Percentiles rank a stretch among this genome's conserved stretches.
phyloP scores from a whole-genome alignment of 1,140 invertebrate genomes.

The Nylanderia fulva region DNA sequence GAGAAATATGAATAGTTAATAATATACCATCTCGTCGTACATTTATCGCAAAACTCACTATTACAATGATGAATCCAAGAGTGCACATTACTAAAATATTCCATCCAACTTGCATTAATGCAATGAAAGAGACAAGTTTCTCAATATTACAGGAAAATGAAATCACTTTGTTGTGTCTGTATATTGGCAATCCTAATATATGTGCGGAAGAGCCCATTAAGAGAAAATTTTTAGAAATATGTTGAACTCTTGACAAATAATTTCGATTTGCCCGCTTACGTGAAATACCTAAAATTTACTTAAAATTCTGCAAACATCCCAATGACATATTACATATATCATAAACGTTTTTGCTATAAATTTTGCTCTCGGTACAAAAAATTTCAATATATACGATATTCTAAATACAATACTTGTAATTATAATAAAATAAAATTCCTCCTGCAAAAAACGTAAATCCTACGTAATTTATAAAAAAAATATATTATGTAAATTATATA shows the following conservation, averaged over 20 bases:
- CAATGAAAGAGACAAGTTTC: slow-evolving; percentile 8
- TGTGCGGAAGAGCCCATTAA: not conserved
- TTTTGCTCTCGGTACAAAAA: not conserved
- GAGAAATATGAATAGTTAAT: not conserved
- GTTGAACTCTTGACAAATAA: not conserved
- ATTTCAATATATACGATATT: not conserved
- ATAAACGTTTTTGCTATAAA: not conserved
- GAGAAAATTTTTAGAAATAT: not conserved
- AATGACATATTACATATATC: not conserved
- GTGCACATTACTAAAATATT: slow-evolving; percentile 26
- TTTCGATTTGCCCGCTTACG: slow-evolving; percentile 9
- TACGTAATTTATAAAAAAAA: no score
- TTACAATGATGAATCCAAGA: slow-evolving; percentile 8
- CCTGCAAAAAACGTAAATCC: no score
- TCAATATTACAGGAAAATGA: slow-evolving; percentile 9
- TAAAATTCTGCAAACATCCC: not conserved
- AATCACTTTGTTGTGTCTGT: slow-evolving; percentile 21
- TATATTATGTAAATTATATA: no score
- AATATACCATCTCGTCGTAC: not conserved
- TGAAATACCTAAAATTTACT: slow-evolving; percentile 31
- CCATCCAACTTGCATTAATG: slow-evolving; percentile 31
- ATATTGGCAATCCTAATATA: not conserved
- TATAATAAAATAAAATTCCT: not conserved
- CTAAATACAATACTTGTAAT: no score
- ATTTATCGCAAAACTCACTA: not conserved